Evolutionary conservation across 2,888 invertebrate species (phyloP).

Genomic region (Synanthedon formicaeformis): DNA sequence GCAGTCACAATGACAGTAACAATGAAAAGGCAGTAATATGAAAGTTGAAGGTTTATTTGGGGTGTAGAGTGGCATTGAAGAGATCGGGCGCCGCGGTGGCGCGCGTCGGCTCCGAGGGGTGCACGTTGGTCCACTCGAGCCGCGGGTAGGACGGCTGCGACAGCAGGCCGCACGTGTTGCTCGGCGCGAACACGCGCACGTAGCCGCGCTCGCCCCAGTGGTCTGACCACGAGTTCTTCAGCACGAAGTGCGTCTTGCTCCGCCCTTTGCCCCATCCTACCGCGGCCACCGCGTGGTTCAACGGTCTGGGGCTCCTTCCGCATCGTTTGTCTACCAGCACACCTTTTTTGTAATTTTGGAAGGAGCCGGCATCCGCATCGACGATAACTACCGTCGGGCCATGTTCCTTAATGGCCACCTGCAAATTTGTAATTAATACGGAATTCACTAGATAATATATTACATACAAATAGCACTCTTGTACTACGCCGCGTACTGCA

Average conservation of each 20-base stretch:
- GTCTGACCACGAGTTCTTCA: slow-evolving; percentile 52
- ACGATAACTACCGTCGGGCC: slow-evolving; percentile 50
- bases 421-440: slow-evolving; percentile 2
- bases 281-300: slow-evolving; percentile 47
- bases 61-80: neutral
- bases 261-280: slow-evolving; percentile 43
- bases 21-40: too few species aligned
- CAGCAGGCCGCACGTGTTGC: slow-evolving; percentile 52
- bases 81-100: slow-evolving; percentile 1
- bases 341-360: slow-evolving; percentile 31
- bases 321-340: slow-evolving; percentile 46
- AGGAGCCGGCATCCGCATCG: slow-evolving; percentile 30
- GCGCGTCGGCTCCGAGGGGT: slow-evolving; percentile 11
- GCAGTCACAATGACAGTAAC: too few species aligned
- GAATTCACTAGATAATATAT: too few species aligned
- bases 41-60: too few species aligned
- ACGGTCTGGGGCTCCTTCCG: slow-evolving; percentile 15
- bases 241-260: slow-evolving; percentile 37
- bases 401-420: slow-evolving; percentile 43
- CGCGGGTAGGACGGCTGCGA: slow-evolving; percentile 37
- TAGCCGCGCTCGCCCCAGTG: slow-evolving; percentile 46
- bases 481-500: neutral
- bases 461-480: neutral
- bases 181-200: slow-evolving; percentile 33
- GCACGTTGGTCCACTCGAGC: slow-evolving; percentile 29